Evolutionary conservation across 2,888 invertebrate genomes (phyloP), one percentile per base, ranked within the genome.

Genomic region (Epinotia brunnichana): DNA sequence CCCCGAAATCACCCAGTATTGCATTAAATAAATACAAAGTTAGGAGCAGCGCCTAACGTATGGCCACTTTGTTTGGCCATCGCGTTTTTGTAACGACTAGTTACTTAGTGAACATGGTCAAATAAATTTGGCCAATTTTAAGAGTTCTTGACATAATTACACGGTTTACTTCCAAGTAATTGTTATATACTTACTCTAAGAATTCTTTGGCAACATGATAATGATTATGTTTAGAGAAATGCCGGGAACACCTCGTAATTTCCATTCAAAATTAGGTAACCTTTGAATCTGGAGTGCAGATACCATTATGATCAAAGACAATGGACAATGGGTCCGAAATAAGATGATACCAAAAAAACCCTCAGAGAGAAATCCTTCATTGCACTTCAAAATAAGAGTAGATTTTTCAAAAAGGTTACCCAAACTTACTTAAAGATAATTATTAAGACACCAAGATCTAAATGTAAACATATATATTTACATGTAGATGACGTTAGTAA

Each of bases 71-170:
- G 41, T 61, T 64, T 48, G 60, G 56, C 62, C 54, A 54, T 62
- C 61, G 56, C 56, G 67, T 72, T 72, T 72, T 68, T 74, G 57
- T 73, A 70, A 71, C 69, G 54, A 66, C 67, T 68, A 62, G 73
- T 74, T 71, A 74, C 66, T 74, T 69, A 73, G 63, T 70, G 77
- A 76, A 74, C 80, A 79, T 76, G 77, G 80, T 76, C 74, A 68
- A 77, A 77, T 75, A 78, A 77, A 80, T 79, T 79, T 77, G 78
- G 75, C 76, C 76, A 74, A 77, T 67, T 67, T 41, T 62, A 48
- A 70, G 74, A 82, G 82, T 77, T 85, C 85, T 87, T 85, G 84
- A 84, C 85, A 85, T 85, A 76, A 85, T 86, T 85, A 78, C 83
- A 82, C 77, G 75, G 81, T 83, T 81, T 77, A 75, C 74, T 77